Evolutionary conservation across 2,888 invertebrate species (phyloP).

Genomic region (Orthosia incerta): DNA sequence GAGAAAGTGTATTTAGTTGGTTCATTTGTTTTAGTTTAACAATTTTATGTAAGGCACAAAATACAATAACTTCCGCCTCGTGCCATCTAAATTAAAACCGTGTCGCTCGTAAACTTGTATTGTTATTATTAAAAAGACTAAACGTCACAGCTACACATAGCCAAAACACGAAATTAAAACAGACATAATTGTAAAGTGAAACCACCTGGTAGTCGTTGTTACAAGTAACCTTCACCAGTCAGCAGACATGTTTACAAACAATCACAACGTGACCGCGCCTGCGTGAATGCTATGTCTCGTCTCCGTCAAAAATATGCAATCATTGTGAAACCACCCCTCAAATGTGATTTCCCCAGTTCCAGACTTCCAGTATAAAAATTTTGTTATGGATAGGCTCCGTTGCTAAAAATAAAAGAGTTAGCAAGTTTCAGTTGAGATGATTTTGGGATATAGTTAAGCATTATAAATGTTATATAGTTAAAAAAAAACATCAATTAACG

Average conservation of each 20-base stretch:
- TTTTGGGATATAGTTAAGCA: not conserved
- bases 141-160: slow-evolving; percentile 34
- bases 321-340: slow-evolving; percentile 55
- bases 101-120: not conserved
- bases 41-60: not conserved
- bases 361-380: not conserved
- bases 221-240: slow-evolving; percentile 74
- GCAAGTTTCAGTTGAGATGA: not conserved
- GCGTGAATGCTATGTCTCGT: slow-evolving; percentile 73
- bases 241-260: slow-evolving; percentile 82
- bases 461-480: no score
- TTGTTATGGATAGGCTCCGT: not conserved
- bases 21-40: not conserved
- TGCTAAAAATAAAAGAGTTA: not conserved
- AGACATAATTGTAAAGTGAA: slow-evolving; percentile 60
- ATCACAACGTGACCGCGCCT: slow-evolving; percentile 75
- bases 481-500: no score
- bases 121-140: not conserved
- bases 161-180: slow-evolving; percentile 54
- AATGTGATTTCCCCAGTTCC: slow-evolving; percentile 2
- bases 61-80: not conserved
- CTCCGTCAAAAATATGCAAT: slow-evolving; percentile 56
- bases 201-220: slow-evolving; percentile 56
- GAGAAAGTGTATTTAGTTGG: slow-evolving; percentile 1
- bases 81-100: slow-evolving; percentile 13